Evolutionary conservation across 1,140 invertebrate species (phyloP).

Genomic region (Gryllus bimaculatus): DNA sequence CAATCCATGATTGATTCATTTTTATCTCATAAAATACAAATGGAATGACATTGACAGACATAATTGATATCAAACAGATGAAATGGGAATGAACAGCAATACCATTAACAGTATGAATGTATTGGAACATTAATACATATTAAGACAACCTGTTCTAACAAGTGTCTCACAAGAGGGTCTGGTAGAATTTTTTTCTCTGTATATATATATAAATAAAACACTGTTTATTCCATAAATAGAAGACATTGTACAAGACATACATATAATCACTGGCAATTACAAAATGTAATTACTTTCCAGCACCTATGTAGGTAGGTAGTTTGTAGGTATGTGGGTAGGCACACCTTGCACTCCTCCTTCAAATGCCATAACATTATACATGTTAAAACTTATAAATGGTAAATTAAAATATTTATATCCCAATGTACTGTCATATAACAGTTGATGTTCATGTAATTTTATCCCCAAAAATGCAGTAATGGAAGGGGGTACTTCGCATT

Average conservation of each 20-base stretch:
- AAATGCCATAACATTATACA: not conserved
- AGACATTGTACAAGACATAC: not conserved
- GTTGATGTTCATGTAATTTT: not conserved
- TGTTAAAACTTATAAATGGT: not conserved
- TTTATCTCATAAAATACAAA: constrained; percentile 20
- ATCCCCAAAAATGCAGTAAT: no score
- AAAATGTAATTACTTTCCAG: constrained; percentile 5
- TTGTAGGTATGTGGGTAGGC: not conserved
- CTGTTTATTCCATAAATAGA: constrained; percentile 5
- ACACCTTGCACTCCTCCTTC: not conserved
- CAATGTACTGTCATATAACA: not conserved
- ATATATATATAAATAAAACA: not conserved
- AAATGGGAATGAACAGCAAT: not conserved
- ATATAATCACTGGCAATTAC: not conserved
- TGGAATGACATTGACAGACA: constrained; percentile 15
- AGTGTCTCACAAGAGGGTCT: not conserved
- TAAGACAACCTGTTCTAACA: not conserved
- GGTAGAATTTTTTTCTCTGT: not conserved
- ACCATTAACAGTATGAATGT: not conserved
- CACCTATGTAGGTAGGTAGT: not conserved
- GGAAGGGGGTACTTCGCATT: no score
- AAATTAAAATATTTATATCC: constrained; percentile 2
- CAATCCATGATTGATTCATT: constrained; percentile 7
- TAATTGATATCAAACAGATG: constrained; percentile 12
- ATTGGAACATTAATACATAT: not conserved